phyloP scores from a whole-genome alignment of 2,888 invertebrate genomes.

The Drosophila testacea region DNA sequence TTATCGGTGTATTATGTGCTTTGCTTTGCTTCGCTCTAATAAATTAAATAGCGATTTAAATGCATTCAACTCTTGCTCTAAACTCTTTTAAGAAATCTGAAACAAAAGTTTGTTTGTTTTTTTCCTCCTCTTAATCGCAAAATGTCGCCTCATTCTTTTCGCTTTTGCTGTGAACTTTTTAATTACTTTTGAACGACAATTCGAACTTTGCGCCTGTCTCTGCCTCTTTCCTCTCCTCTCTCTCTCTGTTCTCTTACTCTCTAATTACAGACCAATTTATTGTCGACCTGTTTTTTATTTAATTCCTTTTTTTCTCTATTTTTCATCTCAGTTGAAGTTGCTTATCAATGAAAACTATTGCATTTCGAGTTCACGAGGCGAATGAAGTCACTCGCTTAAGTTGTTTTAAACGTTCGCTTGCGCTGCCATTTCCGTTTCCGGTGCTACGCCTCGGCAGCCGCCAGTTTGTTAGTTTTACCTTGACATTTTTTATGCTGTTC shows the following conservation, averaged over 20 bases:
- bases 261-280: slow-evolving; percentile 73
- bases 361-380: slow-evolving; percentile 20
- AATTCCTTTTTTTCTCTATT: slow-evolving; percentile 20
- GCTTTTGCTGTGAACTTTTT: slow-evolving; percentile 69
- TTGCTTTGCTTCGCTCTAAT: slow-evolving; percentile 16
- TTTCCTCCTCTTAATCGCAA: slow-evolving; percentile 52
- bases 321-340: slow-evolving; percentile 32
- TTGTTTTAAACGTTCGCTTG: slow-evolving; percentile 58
- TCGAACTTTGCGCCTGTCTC: slow-evolving; percentile 71
- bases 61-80: slow-evolving; percentile 35
- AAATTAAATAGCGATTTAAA: slow-evolving; percentile 45
- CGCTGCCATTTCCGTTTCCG: slow-evolving; percentile 74
- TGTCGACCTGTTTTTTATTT: slow-evolving; percentile 30
- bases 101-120: slow-evolving; percentile 48
- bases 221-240: neutral
- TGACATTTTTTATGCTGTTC: slow-evolving; percentile 70
- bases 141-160: slow-evolving; percentile 67
- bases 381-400: slow-evolving; percentile 51
- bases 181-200: slow-evolving; percentile 78
- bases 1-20: neutral
- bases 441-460: slow-evolving; percentile 51
- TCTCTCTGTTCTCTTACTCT: slow-evolving; percentile 42
- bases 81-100: slow-evolving; percentile 33
- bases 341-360: slow-evolving; percentile 66
- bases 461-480: slow-evolving; percentile 75